Evolutionary conservation across 1,140 invertebrate genomes (phyloP), one percentile per base, ranked within the genome.

Genomic region (Formica selysi): DNA sequence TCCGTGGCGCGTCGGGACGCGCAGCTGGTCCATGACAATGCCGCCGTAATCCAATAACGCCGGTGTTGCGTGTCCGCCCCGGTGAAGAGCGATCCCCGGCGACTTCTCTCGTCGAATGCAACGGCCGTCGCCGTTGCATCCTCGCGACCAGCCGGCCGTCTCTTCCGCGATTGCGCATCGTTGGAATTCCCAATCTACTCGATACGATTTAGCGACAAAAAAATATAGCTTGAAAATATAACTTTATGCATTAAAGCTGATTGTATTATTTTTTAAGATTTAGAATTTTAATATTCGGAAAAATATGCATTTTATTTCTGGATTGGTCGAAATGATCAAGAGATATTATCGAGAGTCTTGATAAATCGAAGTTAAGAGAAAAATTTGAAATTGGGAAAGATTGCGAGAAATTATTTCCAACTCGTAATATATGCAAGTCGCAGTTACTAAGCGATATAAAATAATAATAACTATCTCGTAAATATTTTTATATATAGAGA

Each of bases 41-140:
- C 74, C 78, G 3, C 62, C 89, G 92, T 93, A 92, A 93, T 93
- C 92, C 92, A 93, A 93, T 93, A 93, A 93, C 89, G 85, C 83
- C 85, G 88, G 79, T 83, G 79, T 83, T 83, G 68, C 73, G 57
- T 83, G 68, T 83, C 70, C 87, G 85, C 51, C 71, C 73, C 65
- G 81, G 10, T 68, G 86, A 87, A 54, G 38, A 59, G 64, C 79
- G 78, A 65, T 59, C 78, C 62, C 68, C 51, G 68, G 48, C 59
- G 76, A 74, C 16, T 59, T 61, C 36, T 88, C 70, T 48, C 65
- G 51, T 64, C 41, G 19, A 57, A 70, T 59, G 74, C 32, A 29
- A 86, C 83, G 64, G 62, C 68, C 4, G n/a, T 2, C 51, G 79
- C 54, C 29, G 79, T 83, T 74, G 79, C 79, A 74, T 62, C 79